Percentiles rank a stretch among this genome's conserved stretches.
phyloP scores from a whole-genome alignment of 2,797 vertebrate genomes.

The Loris lydekkerianus region DNA sequence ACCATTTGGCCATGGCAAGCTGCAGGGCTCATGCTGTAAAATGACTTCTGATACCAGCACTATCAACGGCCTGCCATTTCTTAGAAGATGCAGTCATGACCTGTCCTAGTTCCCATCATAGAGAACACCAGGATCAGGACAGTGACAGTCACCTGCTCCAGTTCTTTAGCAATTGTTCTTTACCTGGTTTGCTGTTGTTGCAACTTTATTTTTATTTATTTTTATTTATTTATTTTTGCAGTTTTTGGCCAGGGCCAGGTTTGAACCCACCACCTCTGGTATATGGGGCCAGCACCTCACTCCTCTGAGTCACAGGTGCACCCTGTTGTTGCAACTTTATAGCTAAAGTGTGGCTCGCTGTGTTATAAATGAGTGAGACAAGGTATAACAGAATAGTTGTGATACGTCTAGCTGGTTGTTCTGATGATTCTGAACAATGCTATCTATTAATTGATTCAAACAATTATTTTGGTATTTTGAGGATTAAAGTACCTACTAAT shows the following conservation, averaged over 20 bases:
- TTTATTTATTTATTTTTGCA: no score
- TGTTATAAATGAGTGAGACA: conserved; percentile 5
- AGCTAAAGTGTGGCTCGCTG: neutral
- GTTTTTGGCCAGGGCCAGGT: no score
- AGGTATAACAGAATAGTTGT: neutral
- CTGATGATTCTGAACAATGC: neutral
- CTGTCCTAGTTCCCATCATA: neutral
- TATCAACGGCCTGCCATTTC: neutral
- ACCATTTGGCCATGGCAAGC: neutral
- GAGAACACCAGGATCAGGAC: neutral
- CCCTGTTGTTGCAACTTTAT: neutral
- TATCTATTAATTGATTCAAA: neutral
- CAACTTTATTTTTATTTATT: no score
- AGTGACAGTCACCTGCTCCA: neutral
- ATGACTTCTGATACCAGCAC: neutral
- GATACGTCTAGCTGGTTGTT: neutral
- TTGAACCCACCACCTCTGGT: no score
- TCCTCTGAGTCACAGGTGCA: no score
- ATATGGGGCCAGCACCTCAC: no score
- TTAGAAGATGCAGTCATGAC: neutral
- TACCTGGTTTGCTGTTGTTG: neutral
- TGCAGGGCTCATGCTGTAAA: neutral
- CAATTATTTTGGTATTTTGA: neutral
- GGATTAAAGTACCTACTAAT: conserved; percentile 7
- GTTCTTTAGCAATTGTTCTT: neutral